These are phyloP conservation scores for Osmerus eperlanus DNA, from an alignment of 2,113 vertebrate genomes.

Conservation along the genomic window DNA sequence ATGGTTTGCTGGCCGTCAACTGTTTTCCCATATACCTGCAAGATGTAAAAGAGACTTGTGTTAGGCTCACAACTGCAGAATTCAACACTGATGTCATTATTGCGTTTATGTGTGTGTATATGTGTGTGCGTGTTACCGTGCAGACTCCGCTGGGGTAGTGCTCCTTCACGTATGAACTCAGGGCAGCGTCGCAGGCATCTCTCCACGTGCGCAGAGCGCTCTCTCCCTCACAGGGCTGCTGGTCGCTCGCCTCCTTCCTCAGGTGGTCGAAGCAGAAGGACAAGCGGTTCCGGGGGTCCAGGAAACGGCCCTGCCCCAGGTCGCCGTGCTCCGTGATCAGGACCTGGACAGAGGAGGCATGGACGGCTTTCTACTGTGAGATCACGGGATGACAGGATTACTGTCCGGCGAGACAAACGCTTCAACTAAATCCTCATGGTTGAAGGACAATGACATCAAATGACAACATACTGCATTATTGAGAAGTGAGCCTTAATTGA, in stretches of 20 bases:
- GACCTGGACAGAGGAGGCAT: constrained; percentile 70
- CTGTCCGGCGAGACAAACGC: too few species aligned
- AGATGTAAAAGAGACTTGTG: constrained; percentile 16
- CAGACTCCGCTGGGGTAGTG: constrained; percentile 94
- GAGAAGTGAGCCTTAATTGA: background rate
- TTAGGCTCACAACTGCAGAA: background rate
- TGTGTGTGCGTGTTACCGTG: constrained; percentile 74
- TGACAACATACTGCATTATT: background rate
- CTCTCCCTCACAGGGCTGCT: constrained; percentile 86
- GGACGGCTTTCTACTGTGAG: too few species aligned
- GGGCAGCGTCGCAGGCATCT: constrained; percentile 84
- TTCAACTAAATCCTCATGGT: too few species aligned
- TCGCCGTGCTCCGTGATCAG: constrained; percentile 98
- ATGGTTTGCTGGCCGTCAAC: constrained; percentile 97
- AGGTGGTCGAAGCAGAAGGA: constrained; percentile 97
- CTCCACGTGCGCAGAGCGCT: constrained; percentile 86
- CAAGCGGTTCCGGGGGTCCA: constrained; percentile 90
- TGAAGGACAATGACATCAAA: too few species aligned
- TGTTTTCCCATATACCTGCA: constrained; percentile 94
- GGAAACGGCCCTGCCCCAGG: constrained; percentile 91
- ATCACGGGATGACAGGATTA: background rate
- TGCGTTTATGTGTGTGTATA: background rate
- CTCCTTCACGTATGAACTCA: constrained; percentile 93
- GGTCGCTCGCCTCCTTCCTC: constrained; percentile 93
- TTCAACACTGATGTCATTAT: background rate